Evolutionary conservation across 2,113 vertebrate species (phyloP).

Genomic region (Chamaetylas fuelleborni): DNA sequence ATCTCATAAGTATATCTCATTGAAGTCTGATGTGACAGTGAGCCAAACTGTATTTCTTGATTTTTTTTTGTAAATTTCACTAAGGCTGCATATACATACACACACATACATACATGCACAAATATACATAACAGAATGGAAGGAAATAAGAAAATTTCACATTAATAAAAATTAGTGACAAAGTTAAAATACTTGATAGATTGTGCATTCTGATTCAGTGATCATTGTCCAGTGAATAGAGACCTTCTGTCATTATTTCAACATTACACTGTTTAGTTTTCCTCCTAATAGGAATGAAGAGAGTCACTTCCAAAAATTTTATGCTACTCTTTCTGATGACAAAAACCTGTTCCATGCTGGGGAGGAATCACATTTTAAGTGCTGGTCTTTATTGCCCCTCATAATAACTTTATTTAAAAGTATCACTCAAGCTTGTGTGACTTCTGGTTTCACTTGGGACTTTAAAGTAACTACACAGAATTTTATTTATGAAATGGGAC

Average conservation of each 20-base stretch:
- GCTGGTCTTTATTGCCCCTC: neutral
- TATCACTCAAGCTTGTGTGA: neutral
- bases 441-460: neutral
- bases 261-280: neutral
- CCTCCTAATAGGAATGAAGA: neutral
- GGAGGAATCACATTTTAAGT: neutral
- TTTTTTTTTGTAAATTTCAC: neutral
- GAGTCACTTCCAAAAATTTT: neutral
- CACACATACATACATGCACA: neutral
- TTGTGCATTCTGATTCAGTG: neutral
- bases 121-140: neutral
- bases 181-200: neutral
- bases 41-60: neutral
- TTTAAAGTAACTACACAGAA: neutral
- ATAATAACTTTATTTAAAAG: neutral
- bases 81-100: neutral
- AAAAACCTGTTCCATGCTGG: neutral
- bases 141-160: neutral
- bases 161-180: neutral
- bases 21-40: neutral
- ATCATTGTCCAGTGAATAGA: neutral
- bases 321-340: neutral
- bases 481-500: neutral
- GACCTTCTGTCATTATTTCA: neutral
- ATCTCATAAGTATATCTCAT: neutral